Evolutionary conservation across 2,113 vertebrate genomes (phyloP).

Genomic region (Petroica traversi): DNA sequence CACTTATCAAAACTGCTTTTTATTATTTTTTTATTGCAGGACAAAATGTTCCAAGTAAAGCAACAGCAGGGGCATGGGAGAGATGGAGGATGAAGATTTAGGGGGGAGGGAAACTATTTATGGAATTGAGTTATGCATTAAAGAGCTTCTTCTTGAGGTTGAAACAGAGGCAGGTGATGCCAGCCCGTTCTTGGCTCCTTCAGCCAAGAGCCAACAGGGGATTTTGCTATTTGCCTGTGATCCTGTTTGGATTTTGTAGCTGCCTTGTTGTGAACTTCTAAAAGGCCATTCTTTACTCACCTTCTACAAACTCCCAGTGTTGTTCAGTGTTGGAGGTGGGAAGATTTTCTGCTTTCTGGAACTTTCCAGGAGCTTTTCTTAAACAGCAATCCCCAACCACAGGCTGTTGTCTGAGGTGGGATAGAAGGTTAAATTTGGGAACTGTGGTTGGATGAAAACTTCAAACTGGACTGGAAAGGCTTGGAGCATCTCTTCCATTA

Average conservation of each 20-base stretch:
- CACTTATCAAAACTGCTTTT: background rate
- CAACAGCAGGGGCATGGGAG: background rate
- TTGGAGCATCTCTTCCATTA: background rate
- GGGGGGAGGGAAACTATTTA: background rate
- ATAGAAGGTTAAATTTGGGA: background rate
- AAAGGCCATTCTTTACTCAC: background rate
- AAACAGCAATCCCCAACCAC: rapidly evolving
- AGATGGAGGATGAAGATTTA: background rate
- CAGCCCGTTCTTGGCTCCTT: rapidly evolving
- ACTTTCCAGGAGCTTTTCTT: background rate
- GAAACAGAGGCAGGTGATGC: background rate
- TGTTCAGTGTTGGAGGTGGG: rapidly evolving
- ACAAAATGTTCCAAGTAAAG: background rate
- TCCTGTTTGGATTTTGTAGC: background rate
- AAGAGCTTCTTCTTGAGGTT: background rate
- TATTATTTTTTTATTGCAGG: background rate
- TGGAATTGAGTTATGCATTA: background rate
- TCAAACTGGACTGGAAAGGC: background rate
- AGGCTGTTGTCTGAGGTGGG: background rate
- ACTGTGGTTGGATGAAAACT: background rate
- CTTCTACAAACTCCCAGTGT: background rate
- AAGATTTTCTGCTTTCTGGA: background rate
- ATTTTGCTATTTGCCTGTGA: background rate
- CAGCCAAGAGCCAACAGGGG: background rate
- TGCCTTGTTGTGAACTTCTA: background rate